Evolutionary conservation across 2,797 vertebrate genomes (phyloP).

Genomic region (Halcyon chelicuti): DNA sequence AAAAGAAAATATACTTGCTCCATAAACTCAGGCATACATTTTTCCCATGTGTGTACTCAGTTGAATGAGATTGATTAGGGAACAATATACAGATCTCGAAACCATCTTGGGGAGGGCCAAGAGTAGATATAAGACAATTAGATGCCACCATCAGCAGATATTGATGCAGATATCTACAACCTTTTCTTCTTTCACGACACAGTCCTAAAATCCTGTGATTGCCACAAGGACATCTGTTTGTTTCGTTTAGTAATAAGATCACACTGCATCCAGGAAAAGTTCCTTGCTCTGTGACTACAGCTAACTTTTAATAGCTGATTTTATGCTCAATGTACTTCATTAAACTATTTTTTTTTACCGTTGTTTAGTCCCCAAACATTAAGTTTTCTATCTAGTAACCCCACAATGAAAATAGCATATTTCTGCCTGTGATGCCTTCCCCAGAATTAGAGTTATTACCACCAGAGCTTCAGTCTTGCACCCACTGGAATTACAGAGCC

Average conservation of each 20-base stretch:
- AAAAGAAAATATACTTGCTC: background rate
- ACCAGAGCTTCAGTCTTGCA: constrained; percentile 29
- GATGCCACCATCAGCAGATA: background rate
- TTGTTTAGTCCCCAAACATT: constrained; percentile 55
- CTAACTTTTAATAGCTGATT: constrained; percentile 15
- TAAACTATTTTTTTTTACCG: constrained; percentile 26
- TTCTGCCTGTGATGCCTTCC: constrained; percentile 27
- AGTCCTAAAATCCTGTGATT: constrained; percentile 4
- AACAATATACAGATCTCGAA: background rate
- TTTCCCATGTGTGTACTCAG: background rate
- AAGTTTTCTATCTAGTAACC: constrained; percentile 50
- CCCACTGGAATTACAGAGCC: constrained; percentile 11
- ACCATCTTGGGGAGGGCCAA: background rate
- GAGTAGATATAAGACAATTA: background rate
- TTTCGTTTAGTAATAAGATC: background rate
- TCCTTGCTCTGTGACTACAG: constrained; percentile 5
- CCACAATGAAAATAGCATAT: constrained; percentile 27
- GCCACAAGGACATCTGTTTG: background rate
- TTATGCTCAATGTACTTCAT: background rate
- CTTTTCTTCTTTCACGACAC: background rate
- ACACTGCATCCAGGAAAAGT: background rate
- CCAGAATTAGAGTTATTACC: constrained; percentile 22
- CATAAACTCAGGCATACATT: background rate
- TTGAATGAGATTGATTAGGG: background rate
- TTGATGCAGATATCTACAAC: background rate